These are phyloP conservation scores for Tenthredo livida DNA, from an alignment of 2,888 invertebrate genomes.

Conservation along the genomic window DNA sequence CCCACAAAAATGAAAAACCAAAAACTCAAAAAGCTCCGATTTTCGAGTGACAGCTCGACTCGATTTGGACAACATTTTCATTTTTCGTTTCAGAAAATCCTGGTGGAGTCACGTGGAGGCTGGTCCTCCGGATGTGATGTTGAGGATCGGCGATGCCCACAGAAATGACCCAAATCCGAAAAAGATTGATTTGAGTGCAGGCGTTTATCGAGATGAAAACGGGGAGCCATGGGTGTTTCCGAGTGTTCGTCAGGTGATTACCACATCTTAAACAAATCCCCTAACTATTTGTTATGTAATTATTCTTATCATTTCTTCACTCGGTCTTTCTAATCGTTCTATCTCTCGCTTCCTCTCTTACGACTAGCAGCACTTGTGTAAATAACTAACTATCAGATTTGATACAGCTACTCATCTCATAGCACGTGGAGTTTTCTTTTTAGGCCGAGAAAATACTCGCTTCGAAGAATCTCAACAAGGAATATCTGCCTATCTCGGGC, in stretches of 20 bases:
- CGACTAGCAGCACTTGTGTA: background rate
- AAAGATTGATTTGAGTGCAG: conserved; percentile 84
- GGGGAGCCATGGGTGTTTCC: conserved; percentile 84
- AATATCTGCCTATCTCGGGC: conserved; percentile 83
- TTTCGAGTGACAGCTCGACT: background rate
- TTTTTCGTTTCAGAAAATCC: conserved; percentile 71
- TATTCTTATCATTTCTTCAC: background rate
- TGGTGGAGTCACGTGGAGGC: conserved; percentile 81
- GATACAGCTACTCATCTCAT: background rate
- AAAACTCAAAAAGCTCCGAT: background rate
- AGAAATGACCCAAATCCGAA: conserved; percentile 83
- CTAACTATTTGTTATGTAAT: background rate
- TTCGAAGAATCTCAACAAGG: conserved; percentile 80
- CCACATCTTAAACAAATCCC: background rate
- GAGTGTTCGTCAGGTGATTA: conserved; percentile 78
- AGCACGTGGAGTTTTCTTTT: background rate
- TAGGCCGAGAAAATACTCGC: conserved; percentile 80
- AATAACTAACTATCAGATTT: background rate
- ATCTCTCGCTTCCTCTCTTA: background rate
- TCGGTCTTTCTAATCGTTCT: background rate
- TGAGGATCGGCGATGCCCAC: conserved; percentile 85
- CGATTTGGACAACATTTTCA: background rate
- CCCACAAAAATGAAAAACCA: background rate
- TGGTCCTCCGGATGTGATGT: conserved; percentile 85
- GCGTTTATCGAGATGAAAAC: conserved; percentile 85